Percentiles rank a stretch among this genome's conserved stretches.
Evolutionary conservation across 2,113 vertebrate species (phyloP).

Genomic region (Podilymbus podiceps): DNA sequence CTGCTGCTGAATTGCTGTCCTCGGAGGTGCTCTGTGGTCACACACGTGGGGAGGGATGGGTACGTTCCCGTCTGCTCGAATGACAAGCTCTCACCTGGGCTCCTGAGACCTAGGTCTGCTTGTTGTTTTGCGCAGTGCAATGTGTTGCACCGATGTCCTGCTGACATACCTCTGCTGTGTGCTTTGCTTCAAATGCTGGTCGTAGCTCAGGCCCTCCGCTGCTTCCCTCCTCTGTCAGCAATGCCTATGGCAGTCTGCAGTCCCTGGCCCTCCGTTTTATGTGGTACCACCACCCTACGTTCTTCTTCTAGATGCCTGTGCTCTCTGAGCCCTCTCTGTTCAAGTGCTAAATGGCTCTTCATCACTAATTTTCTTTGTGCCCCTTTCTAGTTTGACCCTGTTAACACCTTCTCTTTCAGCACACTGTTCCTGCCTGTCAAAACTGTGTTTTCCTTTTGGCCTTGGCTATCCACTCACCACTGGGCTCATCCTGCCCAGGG

Average conservation of each 20-base stretch:
- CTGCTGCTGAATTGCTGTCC: neutral
- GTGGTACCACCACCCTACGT: neutral
- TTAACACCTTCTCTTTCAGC: neutral
- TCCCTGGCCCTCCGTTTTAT: neutral
- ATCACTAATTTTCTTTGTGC: neutral
- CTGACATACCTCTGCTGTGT: neutral
- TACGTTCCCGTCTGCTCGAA: neutral
- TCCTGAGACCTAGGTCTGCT: neutral
- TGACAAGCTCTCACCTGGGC: neutral
- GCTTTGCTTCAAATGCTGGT: neutral
- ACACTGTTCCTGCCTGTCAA: neutral
- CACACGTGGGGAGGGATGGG: no score
- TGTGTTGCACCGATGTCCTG: fast-evolving
- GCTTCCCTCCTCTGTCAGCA: neutral
- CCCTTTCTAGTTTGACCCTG: neutral
- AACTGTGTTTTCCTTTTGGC: neutral
- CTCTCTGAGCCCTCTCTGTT: neutral
- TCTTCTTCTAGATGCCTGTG: neutral
- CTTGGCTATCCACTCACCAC: neutral
- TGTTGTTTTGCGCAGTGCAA: neutral
- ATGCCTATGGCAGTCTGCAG: neutral
- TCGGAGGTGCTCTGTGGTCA: neutral
- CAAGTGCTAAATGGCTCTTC: neutral
- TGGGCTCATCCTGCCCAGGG: neutral
- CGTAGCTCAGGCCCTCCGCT: neutral